phyloP scores from a whole-genome alignment of 2,888 invertebrate species.

The Gymnocheta viridis region DNA sequence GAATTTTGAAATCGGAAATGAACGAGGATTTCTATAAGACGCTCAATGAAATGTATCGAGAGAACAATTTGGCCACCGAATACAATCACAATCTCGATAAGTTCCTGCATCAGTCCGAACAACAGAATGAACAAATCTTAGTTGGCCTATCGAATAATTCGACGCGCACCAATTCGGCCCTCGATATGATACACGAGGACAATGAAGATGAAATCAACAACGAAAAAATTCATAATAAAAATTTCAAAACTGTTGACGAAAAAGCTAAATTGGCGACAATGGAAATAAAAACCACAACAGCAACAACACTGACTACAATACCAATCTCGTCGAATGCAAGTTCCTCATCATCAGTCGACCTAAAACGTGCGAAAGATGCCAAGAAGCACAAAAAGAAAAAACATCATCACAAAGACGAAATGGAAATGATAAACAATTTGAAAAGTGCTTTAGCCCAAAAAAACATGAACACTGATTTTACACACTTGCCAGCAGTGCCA shows the following conservation, averaged over 20 bases:
- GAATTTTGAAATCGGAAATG: conserved; percentile 84
- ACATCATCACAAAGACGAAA: conserved; percentile 78
- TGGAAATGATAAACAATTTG: conserved; percentile 81
- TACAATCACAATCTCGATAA: conserved; percentile 74
- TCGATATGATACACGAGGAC: conserved; percentile 94
- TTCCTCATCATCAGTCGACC: background rate
- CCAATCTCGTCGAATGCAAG: conserved; percentile 3
- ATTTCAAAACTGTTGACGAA: background rate
- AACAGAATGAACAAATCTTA: conserved; percentile 70
- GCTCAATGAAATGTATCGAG: conserved; percentile 93
- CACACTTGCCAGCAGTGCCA: background rate
- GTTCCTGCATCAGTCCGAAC: conserved; percentile 73
- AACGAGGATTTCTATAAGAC: conserved; percentile 94
- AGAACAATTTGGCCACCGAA: conserved; percentile 83
- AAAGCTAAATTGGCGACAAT: background rate
- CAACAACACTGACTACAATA: background rate
- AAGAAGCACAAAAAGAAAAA: conserved; percentile 79
- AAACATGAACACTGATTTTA: background rate
- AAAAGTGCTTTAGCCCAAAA: conserved; percentile 76
- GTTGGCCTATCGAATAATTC: conserved; percentile 74
- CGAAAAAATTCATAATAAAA: conserved; percentile 2
- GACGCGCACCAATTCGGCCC: conserved; percentile 87
- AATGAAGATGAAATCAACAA: conserved; percentile 85
- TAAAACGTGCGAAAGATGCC: conserved; percentile 71
- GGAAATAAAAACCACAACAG: conserved; percentile 61